Evolutionary conservation across 2,888 invertebrate genomes (phyloP), one percentile per base, ranked within the genome.

Genomic region (Metalampra italica): DNA sequence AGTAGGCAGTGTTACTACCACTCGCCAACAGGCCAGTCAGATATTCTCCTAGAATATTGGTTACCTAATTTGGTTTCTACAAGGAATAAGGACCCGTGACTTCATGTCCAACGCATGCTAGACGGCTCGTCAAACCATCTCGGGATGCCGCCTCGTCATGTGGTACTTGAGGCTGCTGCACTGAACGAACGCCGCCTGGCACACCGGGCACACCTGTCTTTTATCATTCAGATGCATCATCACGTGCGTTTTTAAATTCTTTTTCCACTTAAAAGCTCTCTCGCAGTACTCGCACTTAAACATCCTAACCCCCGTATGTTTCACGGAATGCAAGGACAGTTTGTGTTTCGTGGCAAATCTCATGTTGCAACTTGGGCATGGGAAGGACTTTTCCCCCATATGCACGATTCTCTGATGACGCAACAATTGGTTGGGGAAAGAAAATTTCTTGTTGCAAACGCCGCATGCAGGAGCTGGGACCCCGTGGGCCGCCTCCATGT

Each of bases 161-260:
- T 91, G 91, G 12, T 79, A 75, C 40, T 82, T 83, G 39, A 90
- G 62, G 46, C 87, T 87, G 1, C 87, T 77, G 1, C 83, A 83
- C 54, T 90, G 90, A 0, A 89, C 84, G 47, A 91, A 91, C 0
- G 80, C 67, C 5, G 82, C 77, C 0, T 86, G 82, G 46, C 91
- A 91, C 0, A 83, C 68, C 7, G 72, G 68, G 55, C 91, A 91
- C 0, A 78, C 66, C 38, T 75, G 89, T 4, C 89, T 74, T 47
- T 82, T 79, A 41, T 68, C 67, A 45, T 71, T 68, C 43, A 62
- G 65, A 53, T 72, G 72, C 39, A 70, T 70, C 34, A 61, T 46
- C 64, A 67, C 62, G 32, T 71, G 71, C 8, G 53, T 55, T 13
- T 44, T 51, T 30, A 57, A 43, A 4, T 57, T 62, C 49, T 48